Evolutionary conservation across 2,113 vertebrate genomes (phyloP).

Genomic region (Nycticryphes semicollaris): DNA sequence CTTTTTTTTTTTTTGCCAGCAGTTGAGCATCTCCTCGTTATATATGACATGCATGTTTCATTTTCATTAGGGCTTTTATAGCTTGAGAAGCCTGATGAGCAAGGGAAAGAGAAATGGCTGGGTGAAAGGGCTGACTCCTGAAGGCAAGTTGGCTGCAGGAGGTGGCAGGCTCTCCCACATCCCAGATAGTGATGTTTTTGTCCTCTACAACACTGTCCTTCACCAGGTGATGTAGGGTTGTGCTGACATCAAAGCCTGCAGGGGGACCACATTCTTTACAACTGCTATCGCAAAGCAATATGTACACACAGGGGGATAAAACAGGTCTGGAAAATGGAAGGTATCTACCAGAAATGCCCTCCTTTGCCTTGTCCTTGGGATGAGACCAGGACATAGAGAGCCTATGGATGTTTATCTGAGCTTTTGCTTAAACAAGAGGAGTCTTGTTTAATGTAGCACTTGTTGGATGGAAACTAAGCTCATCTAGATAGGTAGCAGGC

Average conservation of each 20-base stretch:
- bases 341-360: not conserved
- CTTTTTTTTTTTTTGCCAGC: not conserved
- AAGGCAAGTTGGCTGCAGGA: not conserved
- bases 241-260: not conserved
- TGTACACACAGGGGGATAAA: not conserved
- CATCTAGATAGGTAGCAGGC: not conserved
- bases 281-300: not conserved
- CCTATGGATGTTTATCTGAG: not conserved
- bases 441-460: not conserved
- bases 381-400: not conserved
- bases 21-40: not conserved
- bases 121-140: not conserved
- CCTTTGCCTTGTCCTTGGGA: not conserved
- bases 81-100: not conserved
- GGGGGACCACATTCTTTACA: not conserved
- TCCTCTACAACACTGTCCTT: not conserved
- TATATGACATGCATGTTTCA: not conserved
- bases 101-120: not conserved
- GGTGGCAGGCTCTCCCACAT: accelerated
- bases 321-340: not conserved
- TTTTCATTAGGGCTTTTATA: conserved; percentile 21
- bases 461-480: not conserved
- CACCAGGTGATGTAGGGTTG: not conserved
- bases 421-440: not conserved
- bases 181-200: not conserved